Evolutionary conservation across 2,113 vertebrate species (phyloP).

Genomic region (Daubentonia madagascariensis): DNA sequence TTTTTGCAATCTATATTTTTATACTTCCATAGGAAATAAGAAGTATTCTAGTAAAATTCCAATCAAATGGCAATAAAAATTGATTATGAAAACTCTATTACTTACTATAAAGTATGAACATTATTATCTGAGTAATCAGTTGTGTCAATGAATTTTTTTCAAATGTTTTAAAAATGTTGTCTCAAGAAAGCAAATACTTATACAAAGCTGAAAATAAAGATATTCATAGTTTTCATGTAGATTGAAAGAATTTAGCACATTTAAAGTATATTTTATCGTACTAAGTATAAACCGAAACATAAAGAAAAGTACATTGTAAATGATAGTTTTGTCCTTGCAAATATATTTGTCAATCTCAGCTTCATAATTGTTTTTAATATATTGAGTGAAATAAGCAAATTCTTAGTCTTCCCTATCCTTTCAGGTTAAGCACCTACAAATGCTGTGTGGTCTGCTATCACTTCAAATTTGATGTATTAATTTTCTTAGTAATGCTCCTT

Average conservation of each 20-base stretch:
- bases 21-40: neutral
- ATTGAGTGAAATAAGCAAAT: neutral
- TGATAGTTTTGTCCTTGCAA: neutral
- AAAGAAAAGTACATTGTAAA: neutral
- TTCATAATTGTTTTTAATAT: neutral
- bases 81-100: neutral
- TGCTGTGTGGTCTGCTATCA: neutral
- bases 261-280: neutral
- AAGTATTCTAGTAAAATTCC: neutral
- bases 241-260: neutral
- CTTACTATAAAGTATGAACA: neutral
- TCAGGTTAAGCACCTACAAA: neutral
- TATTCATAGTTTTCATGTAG: neutral
- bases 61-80: neutral
- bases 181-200: neutral
- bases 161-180: neutral
- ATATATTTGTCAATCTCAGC: neutral
- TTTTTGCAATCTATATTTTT: neutral
- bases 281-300: neutral
- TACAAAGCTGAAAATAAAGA: neutral
- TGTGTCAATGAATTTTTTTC: neutral
- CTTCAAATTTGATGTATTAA: neutral
- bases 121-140: neutral
- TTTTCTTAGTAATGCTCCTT: neutral
- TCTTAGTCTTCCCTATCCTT: neutral